Percentiles rank a stretch among this genome's conserved stretches.
Evolutionary conservation across 2,797 vertebrate species (phyloP).

Genomic region (Microctenopoma stevenorrisi): DNA sequence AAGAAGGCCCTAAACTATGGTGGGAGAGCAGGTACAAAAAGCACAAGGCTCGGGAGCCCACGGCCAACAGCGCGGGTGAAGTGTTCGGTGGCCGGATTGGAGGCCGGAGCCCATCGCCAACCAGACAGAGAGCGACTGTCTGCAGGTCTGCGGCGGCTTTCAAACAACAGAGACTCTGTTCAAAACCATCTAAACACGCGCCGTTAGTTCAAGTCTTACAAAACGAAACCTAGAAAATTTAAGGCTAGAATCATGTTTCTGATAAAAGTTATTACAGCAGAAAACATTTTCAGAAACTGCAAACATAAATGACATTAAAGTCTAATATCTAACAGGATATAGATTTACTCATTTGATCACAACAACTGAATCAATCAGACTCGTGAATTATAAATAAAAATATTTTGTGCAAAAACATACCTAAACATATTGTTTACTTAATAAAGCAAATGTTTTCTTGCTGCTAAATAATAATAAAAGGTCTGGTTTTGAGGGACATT

Average conservation of each 20-base stretch:
- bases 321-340: background rate
- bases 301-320: background rate
- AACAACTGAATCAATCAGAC: background rate
- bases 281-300: background rate
- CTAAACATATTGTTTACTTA: background rate
- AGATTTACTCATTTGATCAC: background rate
- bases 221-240: too few relatives aligned
- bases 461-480: background rate
- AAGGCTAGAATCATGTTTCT: background rate
- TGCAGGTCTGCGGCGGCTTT: background rate
- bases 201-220: background rate
- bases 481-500: background rate
- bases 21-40: conserved; percentile 27
- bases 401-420: background rate
- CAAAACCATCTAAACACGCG: conserved; percentile 8
- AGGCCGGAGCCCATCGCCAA: conserved; percentile 32
- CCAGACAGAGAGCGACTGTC: conserved; percentile 46
- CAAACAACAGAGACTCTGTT: conserved; percentile 51
- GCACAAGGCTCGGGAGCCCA: background rate
- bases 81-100: background rate
- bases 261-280: background rate
- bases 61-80: background rate
- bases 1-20: conserved; percentile 42
- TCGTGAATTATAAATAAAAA: background rate
- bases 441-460: conserved; percentile 1